These are phyloP conservation scores for Pseudochaenichthys georgianus DNA, from an alignment of 2,797 vertebrate genomes.

Conservation along the genomic window DNA sequence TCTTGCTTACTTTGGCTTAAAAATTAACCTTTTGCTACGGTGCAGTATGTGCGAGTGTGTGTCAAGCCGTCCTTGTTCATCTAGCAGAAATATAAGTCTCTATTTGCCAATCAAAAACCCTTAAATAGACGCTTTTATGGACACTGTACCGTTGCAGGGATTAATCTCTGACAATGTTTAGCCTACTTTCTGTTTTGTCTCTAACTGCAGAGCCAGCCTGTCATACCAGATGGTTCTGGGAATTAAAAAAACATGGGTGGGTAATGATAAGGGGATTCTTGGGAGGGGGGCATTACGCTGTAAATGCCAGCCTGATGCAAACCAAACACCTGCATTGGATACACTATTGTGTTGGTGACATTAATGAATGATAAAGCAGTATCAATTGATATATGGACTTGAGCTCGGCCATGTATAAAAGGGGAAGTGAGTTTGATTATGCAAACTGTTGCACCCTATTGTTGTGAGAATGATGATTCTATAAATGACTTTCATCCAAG, in stretches of 20 bases:
- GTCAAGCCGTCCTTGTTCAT: conserved; percentile 18
- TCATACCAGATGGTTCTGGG: conserved; percentile 29
- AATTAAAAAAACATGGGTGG: conserved; percentile 7
- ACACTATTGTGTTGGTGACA: conserved; percentile 7
- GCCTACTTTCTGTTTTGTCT: conserved; percentile 22
- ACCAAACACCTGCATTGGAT: conserved; percentile 11
- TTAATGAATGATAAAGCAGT: conserved; percentile 24
- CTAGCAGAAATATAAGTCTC: background rate
- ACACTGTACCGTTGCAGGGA: background rate
- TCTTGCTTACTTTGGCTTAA: conserved; percentile 12
- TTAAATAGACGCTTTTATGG: background rate
- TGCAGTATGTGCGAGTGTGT: conserved; percentile 16
- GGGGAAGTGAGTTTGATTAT: conserved; percentile 23
- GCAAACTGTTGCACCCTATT: background rate
- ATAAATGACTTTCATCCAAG: background rate
- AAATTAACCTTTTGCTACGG: conserved; percentile 30
- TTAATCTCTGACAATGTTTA: conserved; percentile 14
- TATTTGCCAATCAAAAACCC: background rate
- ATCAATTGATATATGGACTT: background rate
- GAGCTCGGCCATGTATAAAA: conserved; percentile 10
- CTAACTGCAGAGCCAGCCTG: conserved; percentile 14
- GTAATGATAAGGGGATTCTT: conserved; percentile 13
- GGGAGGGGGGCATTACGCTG: conserved; percentile 3
- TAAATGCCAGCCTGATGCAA: conserved; percentile 17
- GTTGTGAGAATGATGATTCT: conserved; percentile 2